phyloP scores from a whole-genome alignment of 2,113 vertebrate species.

The Pipra filicauda region DNA sequence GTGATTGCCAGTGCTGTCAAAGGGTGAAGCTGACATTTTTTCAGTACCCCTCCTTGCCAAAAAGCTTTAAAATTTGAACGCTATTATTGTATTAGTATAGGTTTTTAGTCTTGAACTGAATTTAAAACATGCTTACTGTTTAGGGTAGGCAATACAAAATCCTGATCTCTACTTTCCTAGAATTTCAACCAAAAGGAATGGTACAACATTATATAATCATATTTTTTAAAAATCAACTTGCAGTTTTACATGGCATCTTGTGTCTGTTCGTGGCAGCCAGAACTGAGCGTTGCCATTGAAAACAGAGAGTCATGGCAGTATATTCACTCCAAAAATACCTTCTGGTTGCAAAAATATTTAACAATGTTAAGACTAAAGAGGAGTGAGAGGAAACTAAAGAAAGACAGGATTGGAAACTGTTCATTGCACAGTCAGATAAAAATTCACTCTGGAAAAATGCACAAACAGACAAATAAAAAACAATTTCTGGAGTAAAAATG shows the following conservation, averaged over 20 bases:
- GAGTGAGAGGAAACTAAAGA: constrained; percentile 47
- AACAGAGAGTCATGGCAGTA: constrained; percentile 60
- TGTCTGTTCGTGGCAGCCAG: constrained; percentile 46
- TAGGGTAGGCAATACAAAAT: constrained; percentile 44
- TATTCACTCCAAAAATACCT: constrained; percentile 66
- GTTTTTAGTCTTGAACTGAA: background rate
- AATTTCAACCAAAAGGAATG: constrained; percentile 55
- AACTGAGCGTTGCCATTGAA: constrained; percentile 54
- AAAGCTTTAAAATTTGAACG: constrained; percentile 4
- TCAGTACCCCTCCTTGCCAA: constrained; percentile 16
- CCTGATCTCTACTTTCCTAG: constrained; percentile 50
- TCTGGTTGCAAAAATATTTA: constrained; percentile 67
- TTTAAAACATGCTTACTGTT: constrained; percentile 50
- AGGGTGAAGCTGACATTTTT: constrained; percentile 31
- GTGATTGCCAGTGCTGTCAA: constrained; percentile 43
- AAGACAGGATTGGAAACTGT: constrained; percentile 36
- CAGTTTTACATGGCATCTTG: constrained; percentile 62
- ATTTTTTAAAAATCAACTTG: constrained; percentile 50
- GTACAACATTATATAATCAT: constrained; percentile 56
- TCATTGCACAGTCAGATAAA: constrained; percentile 32
- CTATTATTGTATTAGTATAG: background rate
- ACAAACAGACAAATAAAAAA: constrained; percentile 19
- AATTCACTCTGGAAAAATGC: background rate
- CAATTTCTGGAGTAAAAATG: background rate
- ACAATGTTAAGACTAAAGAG: constrained; percentile 54